Conservation (phyloP, 92 coral and sea anemone species). For the Heliopora coerulea region DNA sequence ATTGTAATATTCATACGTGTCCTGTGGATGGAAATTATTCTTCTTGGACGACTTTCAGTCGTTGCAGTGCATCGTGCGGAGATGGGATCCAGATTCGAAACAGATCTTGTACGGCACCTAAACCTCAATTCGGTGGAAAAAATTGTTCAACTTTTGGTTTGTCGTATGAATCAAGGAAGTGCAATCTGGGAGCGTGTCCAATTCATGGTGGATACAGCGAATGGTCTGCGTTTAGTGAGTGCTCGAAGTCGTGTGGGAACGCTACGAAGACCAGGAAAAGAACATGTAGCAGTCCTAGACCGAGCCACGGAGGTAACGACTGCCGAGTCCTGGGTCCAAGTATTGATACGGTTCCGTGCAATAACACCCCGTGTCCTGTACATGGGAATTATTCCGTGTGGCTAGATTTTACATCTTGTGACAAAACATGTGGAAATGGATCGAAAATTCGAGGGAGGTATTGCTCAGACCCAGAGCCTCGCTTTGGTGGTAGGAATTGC, state of each 20-base stretch:
- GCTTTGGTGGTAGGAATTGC: conserved; percentile 43
- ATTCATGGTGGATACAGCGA: conserved; percentile 24
- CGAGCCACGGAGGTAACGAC: conserved; percentile 41
- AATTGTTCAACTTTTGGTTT: conserved; percentile 28
- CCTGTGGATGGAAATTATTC: conserved; percentile 52
- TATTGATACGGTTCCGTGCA: conserved; percentile 16
- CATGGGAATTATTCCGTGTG: conserved; percentile 43
- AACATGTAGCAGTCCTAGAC: conserved; percentile 41
- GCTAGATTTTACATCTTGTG: conserved; percentile 39
- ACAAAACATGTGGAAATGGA: conserved; percentile 40
- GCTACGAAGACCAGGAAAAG: conserved; percentile 39
- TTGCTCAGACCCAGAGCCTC: conserved; percentile 47
- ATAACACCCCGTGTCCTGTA: conserved; percentile 25
- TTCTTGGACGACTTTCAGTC: conserved; percentile 23
- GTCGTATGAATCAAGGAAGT: not conserved
- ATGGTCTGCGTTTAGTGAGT: conserved; percentile 28
- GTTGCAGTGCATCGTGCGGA: conserved; percentile 27
- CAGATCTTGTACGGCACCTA: conserved; percentile 25
- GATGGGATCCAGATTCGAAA: conserved; percentile 16
- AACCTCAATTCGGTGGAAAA: conserved; percentile 20
- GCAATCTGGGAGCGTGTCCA: conserved; percentile 20
- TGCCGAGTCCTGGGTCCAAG: conserved; percentile 27
- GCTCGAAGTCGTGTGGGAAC: conserved; percentile 28
- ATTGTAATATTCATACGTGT: conserved; percentile 66
- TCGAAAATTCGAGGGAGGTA: conserved; percentile 24